Base-by-base conservation (phyloP, 1,140 invertebrate genomes). In the Hesperophylax magnus region DNA sequence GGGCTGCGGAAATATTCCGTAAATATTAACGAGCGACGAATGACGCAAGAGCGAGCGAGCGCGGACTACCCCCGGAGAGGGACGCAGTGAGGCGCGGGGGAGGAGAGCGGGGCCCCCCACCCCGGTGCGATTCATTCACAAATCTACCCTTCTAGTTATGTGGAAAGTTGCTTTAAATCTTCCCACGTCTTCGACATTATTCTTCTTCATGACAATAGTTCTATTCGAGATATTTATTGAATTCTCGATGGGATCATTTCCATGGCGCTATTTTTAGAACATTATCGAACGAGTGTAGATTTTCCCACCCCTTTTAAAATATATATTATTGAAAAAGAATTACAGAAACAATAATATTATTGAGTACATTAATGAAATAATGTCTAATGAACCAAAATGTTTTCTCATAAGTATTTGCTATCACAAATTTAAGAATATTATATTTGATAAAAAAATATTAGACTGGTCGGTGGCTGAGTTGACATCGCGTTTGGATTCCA, bases 91-190 rank as follows among this genome's bases (percentile, higher is more conserved):
- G 5, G 34, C 34, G 34, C 52, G 58, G 20, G 79, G 77, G 67
- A 31, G 82, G 20, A 61, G 27, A 60, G 61, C 58, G 27, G 39
- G 17, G 69, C 54, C 31, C 67, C 65, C 60, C 74, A 47, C 34
- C 77, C 63, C 71, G 65, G 14, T 53, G 18, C 58, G 39, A 74
- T 84, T 84, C 82, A 84, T 84, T 84, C 82, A 84, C 82, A 84
- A 84, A 84, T 81, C 77, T 76, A 65, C 58, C 79, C 31, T 34
- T 77, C 56, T 77, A 79, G 47, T 72, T 72, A 18, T 52, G 27
- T 56, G 71, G 71, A 65, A 75, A 77, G 67, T 63, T 67, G 75
- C 74, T 58, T 56, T 65, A 67, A 60, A 69, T 71, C 81, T 56
- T 52, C 81, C 77, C 81, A 74, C 81, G 81, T 72, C 39, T 22